Percentiles rank a stretch among this genome's conserved stretches.
Evolutionary conservation across 2,797 vertebrate genomes (phyloP).

Genomic region (Orestias chungarensis): DNA sequence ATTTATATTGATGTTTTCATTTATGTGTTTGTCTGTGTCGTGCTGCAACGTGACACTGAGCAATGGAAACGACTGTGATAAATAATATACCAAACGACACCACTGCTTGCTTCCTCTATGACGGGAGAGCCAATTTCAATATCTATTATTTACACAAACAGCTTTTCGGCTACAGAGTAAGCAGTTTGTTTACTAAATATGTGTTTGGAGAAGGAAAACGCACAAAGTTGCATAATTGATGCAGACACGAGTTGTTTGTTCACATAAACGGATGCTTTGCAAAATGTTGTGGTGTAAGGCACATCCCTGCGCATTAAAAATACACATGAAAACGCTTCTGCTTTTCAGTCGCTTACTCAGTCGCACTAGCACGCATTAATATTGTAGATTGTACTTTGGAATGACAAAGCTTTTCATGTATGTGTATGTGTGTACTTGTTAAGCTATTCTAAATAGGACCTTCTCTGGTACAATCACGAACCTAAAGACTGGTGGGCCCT

Average conservation of each 20-base stretch:
- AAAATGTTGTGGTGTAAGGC: constrained; percentile 75
- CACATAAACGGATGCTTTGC: constrained; percentile 54
- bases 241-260: constrained; percentile 69
- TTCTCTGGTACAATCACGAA: too few species aligned
- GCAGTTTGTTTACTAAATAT: constrained; percentile 86
- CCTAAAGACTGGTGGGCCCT: too few species aligned
- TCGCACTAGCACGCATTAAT: constrained; percentile 75
- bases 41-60: constrained; percentile 20
- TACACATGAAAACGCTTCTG: constrained; percentile 72
- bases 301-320: constrained; percentile 82
- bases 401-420: constrained; percentile 38
- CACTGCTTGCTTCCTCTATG: constrained; percentile 53
- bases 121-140: constrained; percentile 70
- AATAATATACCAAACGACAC: constrained; percentile 79
- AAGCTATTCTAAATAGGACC: too few species aligned
- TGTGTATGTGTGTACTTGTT: constrained; percentile 16
- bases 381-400: constrained; percentile 75
- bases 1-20: constrained; percentile 62
- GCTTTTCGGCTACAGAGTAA: constrained; percentile 78
- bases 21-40: constrained; percentile 66
- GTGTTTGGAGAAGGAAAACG: constrained; percentile 69
- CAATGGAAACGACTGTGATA: constrained; percentile 50
- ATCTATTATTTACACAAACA: constrained; percentile 85
- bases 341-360: constrained; percentile 80
- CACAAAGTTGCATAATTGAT: constrained; percentile 79